A percentile compares a stretch with the other conserved stretches of the same genome.
Conservation (phyloP, 2,797 vertebrate genomes). For the Gymnothorax reevesii region DNA sequence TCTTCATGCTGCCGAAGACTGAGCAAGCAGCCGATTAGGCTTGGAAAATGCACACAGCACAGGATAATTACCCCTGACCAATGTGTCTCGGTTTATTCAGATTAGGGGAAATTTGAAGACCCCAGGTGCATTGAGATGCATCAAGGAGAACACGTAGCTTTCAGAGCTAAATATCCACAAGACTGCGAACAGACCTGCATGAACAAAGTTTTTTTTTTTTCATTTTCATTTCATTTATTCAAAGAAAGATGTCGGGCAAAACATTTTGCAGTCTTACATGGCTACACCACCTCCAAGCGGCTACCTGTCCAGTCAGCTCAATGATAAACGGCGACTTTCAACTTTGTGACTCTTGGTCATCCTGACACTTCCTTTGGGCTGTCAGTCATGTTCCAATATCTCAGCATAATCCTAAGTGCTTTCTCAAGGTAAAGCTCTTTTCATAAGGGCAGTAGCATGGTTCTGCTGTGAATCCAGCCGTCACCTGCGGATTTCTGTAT, state of each 20-base stretch:
- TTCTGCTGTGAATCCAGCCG: neutral
- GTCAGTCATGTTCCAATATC: neutral
- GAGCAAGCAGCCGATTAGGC: conserved; percentile 19
- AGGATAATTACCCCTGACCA: neutral
- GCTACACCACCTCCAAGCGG: too few species aligned
- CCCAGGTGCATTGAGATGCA: neutral
- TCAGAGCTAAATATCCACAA: neutral
- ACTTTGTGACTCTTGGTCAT: neutral
- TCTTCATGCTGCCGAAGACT: neutral
- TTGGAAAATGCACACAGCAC: conserved; percentile 7
- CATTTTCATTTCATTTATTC: too few species aligned
- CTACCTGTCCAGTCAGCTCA: neutral
- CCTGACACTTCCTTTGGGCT: neutral
- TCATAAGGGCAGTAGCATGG: neutral
- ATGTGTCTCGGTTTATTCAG: conserved; percentile 3
- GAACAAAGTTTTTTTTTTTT: too few species aligned
- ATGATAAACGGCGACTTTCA: neutral
- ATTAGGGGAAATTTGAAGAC: neutral
- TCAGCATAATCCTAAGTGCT: neutral
- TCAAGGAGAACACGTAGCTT: neutral
- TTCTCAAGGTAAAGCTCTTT: neutral
- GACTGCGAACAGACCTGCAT: neutral
- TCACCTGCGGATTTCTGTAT: neutral
- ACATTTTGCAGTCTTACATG: too few species aligned
- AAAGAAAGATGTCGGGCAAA: too few species aligned